These are phyloP conservation scores for Maccullochella peelii DNA, from an alignment of 2,113 vertebrate species.

Conservation along the genomic window DNA sequence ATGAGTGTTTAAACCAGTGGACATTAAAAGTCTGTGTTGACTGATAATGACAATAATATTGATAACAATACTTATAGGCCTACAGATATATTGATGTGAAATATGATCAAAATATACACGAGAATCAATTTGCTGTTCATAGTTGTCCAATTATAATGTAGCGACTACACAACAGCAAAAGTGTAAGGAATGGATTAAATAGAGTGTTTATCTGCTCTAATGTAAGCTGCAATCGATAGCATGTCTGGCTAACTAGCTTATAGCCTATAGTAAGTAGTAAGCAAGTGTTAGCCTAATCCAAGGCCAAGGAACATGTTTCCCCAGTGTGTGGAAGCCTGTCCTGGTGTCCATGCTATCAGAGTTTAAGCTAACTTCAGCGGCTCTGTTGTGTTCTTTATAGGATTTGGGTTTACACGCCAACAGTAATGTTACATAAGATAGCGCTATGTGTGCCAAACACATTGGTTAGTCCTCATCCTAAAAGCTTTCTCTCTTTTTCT, in stretches of 20 bases:
- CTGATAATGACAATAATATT: neutral
- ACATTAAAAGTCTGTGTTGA: neutral
- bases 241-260: neutral
- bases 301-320: neutral
- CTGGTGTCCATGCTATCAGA: no score
- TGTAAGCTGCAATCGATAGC: neutral
- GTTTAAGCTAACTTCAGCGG: no score
- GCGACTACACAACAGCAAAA: neutral
- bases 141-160: neutral
- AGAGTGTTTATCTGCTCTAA: neutral
- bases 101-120: neutral
- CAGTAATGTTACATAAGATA: no score
- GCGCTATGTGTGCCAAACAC: no score
- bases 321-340: no score
- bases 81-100: neutral
- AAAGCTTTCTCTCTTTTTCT: no score
- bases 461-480: no score
- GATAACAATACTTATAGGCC: neutral
- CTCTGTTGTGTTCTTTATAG: no score
- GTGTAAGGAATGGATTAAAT: neutral
- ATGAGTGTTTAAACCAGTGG: neutral
- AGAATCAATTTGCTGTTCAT: no score
- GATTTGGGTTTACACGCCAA: no score
- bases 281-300: neutral
- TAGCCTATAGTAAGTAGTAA: neutral